phyloP scores from a whole-genome alignment of 2,797 vertebrate species.

The Platalea minor region DNA sequence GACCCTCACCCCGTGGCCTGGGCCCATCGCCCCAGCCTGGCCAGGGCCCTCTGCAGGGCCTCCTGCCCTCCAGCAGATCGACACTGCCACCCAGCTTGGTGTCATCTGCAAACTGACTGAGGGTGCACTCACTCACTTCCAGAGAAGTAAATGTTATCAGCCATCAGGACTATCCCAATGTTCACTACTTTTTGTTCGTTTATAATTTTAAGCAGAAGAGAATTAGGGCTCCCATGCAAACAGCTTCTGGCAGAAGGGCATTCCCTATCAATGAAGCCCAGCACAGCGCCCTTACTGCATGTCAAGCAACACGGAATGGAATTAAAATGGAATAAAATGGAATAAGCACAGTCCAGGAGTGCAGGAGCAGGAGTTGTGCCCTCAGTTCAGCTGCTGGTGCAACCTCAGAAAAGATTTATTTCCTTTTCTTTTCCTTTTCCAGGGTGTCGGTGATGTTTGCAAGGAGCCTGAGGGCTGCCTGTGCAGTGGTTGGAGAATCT shows the following conservation, averaged over 20 bases:
- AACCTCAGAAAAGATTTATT: neutral
- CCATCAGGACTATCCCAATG: neutral
- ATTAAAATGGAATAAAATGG: too few relatives aligned
- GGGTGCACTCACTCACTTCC: too few relatives aligned
- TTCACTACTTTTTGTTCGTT: neutral
- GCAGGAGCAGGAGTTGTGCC: neutral
- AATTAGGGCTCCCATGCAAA: neutral
- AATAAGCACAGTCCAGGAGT: fast-evolving
- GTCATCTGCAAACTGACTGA: too few relatives aligned
- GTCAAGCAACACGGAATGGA: too few relatives aligned
- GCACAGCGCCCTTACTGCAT: fast-evolving
- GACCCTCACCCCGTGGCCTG: too few relatives aligned
- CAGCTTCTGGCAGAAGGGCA: neutral
- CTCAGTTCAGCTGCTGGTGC: neutral
- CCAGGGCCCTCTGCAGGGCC: too few relatives aligned
- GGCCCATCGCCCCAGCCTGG: too few relatives aligned
- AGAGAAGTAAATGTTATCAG: neutral
- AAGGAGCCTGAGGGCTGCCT: neutral
- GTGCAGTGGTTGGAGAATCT: neutral
- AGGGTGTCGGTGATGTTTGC: neutral
- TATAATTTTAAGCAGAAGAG: neutral
- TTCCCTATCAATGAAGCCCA: neutral
- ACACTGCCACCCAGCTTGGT: too few relatives aligned
- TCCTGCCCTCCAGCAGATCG: too few relatives aligned
- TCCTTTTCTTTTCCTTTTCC: neutral